Evolutionary conservation across 2,888 invertebrate species (phyloP).

Genomic region (Agrotis exclamationis): DNA sequence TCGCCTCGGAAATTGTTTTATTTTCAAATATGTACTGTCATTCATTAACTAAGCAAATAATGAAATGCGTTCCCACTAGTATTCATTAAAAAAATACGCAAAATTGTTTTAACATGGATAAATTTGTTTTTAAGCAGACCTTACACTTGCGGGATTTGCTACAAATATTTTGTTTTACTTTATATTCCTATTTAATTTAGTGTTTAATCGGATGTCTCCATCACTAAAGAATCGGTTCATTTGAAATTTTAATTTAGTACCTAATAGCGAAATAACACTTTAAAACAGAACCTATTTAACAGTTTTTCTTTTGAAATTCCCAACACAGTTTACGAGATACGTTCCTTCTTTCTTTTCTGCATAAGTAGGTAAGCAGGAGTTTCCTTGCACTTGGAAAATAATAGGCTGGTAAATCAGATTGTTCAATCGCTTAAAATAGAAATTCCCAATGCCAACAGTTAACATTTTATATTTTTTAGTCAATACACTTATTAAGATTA

Average conservation of each 20-base stretch:
- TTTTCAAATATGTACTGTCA: constrained; percentile 38
- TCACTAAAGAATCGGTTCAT: no score
- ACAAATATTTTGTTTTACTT: no score
- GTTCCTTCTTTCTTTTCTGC: no score
- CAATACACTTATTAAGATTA: neutral
- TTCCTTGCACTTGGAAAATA: neutral
- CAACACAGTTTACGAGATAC: no score
- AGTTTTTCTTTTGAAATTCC: neutral
- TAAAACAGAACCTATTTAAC: no score
- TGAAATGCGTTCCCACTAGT: no score
- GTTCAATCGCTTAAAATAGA: constrained; percentile 4
- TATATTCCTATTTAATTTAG: no score
- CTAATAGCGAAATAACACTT: no score
- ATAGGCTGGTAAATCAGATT: neutral
- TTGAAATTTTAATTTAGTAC: no score
- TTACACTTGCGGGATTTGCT: neutral
- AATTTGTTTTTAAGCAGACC: neutral
- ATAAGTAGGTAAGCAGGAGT: no score
- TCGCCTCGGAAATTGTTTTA: constrained; percentile 36
- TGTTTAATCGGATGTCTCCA: no score
- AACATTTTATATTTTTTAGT: constrained; percentile 30
- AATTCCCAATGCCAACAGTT: constrained; percentile 24
- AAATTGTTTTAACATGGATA: neutral
- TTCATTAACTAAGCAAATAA: constrained; percentile 10
- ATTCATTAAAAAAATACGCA: no score